These are phyloP conservation scores for Saccostrea cuccullata DNA, from an alignment of 1,140 invertebrate genomes.

Conservation along the genomic window DNA sequence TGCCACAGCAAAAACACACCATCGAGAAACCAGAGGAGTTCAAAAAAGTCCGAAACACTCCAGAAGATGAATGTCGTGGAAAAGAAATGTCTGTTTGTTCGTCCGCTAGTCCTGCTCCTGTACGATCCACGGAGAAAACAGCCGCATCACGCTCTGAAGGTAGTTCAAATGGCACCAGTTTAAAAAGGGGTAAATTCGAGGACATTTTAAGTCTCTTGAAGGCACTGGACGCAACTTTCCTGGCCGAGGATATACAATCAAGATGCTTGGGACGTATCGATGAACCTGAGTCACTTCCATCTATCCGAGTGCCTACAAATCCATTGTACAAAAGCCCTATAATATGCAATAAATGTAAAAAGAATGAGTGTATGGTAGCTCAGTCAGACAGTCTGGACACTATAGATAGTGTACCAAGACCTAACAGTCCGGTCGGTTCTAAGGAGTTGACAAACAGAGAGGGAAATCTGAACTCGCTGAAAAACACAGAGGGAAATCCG, in stretches of 20 bases:
- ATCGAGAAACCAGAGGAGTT: too few relatives aligned
- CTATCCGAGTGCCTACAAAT: background rate
- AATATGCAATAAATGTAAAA: background rate
- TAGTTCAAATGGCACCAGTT: background rate
- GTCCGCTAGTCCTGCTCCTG: background rate
- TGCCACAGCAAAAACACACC: background rate
- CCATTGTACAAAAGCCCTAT: background rate
- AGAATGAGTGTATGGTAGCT: background rate
- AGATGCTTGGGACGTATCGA: background rate
- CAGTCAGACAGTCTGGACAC: background rate
- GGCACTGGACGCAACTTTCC: conserved; percentile 1
- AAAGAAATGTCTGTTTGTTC: too few relatives aligned
- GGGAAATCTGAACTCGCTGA: too few relatives aligned
- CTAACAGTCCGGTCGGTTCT: background rate
- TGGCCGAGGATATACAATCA: background rate
- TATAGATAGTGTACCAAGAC: background rate
- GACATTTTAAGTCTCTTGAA: background rate
- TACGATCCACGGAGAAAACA: background rate
- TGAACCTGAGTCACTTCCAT: background rate
- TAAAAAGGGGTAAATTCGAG: background rate
- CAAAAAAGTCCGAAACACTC: too few relatives aligned
- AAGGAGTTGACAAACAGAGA: background rate
- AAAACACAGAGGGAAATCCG: too few relatives aligned
- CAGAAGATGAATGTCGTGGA: too few relatives aligned
- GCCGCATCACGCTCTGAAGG: background rate